phyloP scores from a whole-genome alignment of 2,113 vertebrate genomes.

The Chaenogobius annularis region DNA sequence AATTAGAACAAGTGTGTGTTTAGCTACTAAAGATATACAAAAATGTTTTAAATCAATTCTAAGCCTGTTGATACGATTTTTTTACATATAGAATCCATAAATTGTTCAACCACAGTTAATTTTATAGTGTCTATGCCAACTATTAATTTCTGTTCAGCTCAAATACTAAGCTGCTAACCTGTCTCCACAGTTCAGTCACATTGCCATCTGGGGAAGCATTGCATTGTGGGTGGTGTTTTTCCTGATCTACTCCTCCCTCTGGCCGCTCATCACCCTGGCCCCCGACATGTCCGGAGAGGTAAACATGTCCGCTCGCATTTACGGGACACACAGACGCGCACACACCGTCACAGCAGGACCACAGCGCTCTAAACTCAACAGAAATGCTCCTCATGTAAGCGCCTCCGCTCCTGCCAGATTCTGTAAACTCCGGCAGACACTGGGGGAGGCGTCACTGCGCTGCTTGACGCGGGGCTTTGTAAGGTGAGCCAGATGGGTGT shows the following conservation, averaged over 20 bases:
- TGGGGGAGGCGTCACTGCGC: constrained; percentile 48
- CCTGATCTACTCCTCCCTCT: constrained; percentile 92
- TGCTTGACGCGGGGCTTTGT: constrained; percentile 49
- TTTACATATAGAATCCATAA: too few species aligned
- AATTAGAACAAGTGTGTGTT: too few species aligned
- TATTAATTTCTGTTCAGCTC: not conserved
- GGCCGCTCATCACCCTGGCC: constrained; percentile 92
- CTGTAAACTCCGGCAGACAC: constrained; percentile 33
- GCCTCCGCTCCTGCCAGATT: constrained; percentile 21
- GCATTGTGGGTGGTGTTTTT: constrained; percentile 96
- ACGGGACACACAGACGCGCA: constrained; percentile 4
- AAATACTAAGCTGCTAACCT: constrained; percentile 6
- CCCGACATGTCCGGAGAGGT: constrained; percentile 99
- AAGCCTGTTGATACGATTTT: too few species aligned
- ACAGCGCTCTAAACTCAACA: constrained; percentile 18
- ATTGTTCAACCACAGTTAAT: too few species aligned
- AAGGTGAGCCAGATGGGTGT: constrained; percentile 51
- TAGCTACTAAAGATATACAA: too few species aligned
- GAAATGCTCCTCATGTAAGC: constrained; percentile 19
- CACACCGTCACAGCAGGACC: constrained; percentile 10
- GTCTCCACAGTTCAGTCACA: constrained; percentile 89
- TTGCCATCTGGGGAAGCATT: constrained; percentile 99
- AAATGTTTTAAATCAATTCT: too few species aligned
- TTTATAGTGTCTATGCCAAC: not conserved
- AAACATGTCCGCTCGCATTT: constrained; percentile 52